Evolutionary conservation across 2,888 invertebrate genomes (phyloP).

Genomic region (Trissolcus japonicus): DNA sequence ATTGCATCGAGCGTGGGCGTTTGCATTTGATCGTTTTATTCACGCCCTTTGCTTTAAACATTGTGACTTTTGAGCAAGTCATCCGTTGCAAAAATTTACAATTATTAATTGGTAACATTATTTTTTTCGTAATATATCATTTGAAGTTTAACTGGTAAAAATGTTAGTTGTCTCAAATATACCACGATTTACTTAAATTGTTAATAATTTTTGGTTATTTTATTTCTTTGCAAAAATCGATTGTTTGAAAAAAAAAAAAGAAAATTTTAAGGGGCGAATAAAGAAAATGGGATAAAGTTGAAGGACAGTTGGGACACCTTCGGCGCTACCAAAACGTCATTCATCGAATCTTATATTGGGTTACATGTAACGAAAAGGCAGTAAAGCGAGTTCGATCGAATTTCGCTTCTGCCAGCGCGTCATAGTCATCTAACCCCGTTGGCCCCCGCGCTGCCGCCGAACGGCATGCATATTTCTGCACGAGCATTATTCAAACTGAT

Average conservation of each 20-base stretch:
- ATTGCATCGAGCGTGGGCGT: constrained; percentile 25
- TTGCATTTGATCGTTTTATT: constrained; percentile 33
- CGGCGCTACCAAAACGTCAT: constrained; percentile 17
- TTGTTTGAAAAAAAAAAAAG: too few relatives aligned
- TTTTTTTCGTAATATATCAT: neutral
- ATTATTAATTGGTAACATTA: too few relatives aligned
- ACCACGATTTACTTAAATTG: too few relatives aligned
- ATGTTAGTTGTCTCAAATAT: neutral
- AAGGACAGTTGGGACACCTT: constrained; percentile 12
- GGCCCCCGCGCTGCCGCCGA: constrained; percentile 47
- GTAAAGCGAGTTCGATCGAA: constrained; percentile 68
- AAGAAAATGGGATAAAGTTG: constrained; percentile 1
- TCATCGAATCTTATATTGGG: constrained; percentile 25
- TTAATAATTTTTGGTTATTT: too few relatives aligned
- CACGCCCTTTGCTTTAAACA: constrained; percentile 9
- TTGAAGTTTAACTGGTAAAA: neutral
- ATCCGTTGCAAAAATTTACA: constrained; percentile 5
- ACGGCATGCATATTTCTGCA: constrained; percentile 72
- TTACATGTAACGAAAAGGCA: constrained; percentile 61
- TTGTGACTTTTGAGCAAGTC: neutral
- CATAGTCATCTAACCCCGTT: constrained; percentile 39
- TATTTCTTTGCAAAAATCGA: too few relatives aligned
- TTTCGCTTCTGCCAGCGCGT: constrained; percentile 59
- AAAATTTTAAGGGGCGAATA: too few relatives aligned
- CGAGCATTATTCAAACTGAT: constrained; percentile 72